Conservation (phyloP, 1,140 invertebrate species). For the Euwallacea fornicatus region DNA sequence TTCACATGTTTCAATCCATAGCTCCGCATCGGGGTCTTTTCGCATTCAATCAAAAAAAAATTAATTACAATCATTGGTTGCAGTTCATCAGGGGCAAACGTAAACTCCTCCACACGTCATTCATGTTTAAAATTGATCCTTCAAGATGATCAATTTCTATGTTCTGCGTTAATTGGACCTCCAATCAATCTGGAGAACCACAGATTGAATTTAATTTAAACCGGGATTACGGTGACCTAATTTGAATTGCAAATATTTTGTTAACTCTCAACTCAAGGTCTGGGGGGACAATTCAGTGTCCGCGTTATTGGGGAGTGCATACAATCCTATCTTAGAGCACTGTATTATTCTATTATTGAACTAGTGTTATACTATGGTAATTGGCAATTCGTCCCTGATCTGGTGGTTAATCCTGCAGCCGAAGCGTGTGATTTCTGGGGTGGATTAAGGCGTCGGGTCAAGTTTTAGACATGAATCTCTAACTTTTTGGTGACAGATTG, state of each 20-base stretch:
- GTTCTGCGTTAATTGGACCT: conserved; percentile 8
- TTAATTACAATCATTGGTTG: background rate
- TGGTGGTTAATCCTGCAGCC: no score
- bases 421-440: no score
- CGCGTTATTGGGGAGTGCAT: background rate
- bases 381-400: no score
- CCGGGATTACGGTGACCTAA: conserved; percentile 2
- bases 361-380: background rate
- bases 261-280: conserved; percentile 15
- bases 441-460: no score
- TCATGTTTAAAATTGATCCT: no score
- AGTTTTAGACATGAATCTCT: no score
- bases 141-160: no score
- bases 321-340: background rate
- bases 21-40: background rate
- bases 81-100: no score
- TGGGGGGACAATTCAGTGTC: background rate
- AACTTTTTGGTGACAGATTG: no score
- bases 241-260: conserved; percentile 17
- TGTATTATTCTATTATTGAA: conserved; percentile 9
- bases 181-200: conserved; percentile 4
- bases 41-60: background rate
- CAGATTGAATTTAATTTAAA: conserved; percentile 12
- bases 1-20: background rate
- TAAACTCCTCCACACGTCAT: no score